Evolutionary conservation across 2,888 invertebrate genomes (phyloP).

Genomic region (Ophioninae sp.): DNA sequence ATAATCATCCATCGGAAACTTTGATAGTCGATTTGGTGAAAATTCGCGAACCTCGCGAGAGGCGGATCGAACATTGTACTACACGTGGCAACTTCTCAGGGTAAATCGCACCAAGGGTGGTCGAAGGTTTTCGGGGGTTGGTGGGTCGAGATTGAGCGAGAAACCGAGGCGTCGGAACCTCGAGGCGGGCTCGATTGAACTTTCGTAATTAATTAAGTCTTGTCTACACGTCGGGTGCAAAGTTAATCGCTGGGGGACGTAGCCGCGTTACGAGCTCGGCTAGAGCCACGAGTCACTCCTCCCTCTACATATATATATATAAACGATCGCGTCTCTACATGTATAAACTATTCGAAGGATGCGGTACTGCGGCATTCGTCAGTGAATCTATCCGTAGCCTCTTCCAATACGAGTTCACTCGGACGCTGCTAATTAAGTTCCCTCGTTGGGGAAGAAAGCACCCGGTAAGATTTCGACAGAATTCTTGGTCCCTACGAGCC

Average conservation of each 20-base stretch:
- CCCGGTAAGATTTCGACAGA: slow-evolving; percentile 45
- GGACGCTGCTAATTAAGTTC: slow-evolving; percentile 63
- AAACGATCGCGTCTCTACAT: neutral
- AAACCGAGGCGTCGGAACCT: slow-evolving; percentile 48
- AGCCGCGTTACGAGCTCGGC: neutral
- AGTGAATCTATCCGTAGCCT: slow-evolving; percentile 42
- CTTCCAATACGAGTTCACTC: slow-evolving; percentile 21
- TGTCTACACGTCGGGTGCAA: slow-evolving; percentile 63
- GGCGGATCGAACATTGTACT: neutral
- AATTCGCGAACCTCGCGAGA: neutral
- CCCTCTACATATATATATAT: neutral
- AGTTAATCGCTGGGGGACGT: slow-evolving; percentile 60
- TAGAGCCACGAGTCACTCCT: slow-evolving; percentile 12
- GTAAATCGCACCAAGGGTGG: neutral
- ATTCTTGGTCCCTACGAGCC: slow-evolving; percentile 54
- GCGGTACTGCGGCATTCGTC: slow-evolving; percentile 32
- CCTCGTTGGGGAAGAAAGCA: slow-evolving; percentile 19
- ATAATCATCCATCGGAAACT: neutral
- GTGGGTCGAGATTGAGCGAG: neutral
- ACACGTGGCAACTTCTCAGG: neutral
- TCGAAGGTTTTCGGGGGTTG: neutral
- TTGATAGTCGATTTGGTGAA: neutral
- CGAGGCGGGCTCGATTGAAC: slow-evolving; percentile 62
- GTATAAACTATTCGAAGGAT: neutral
- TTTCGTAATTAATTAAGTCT: slow-evolving; percentile 65